Percentiles rank a stretch among this genome's conserved stretches.
phyloP scores from a whole-genome alignment of 2,888 invertebrate species.

The Zaprionus obscuricornis region DNA sequence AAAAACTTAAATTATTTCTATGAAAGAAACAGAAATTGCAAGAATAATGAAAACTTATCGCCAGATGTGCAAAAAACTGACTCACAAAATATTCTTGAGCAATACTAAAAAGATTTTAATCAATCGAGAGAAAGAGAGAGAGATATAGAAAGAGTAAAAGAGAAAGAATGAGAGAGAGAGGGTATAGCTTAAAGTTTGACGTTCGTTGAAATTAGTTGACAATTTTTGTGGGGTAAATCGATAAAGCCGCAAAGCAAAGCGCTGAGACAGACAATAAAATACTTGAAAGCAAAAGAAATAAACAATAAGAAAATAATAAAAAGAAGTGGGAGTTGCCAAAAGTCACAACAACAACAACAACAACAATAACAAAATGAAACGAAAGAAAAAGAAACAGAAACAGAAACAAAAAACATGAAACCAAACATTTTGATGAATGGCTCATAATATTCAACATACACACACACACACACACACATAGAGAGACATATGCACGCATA shows the following conservation, averaged over 20 bases:
- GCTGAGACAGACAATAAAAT: conserved; percentile 9
- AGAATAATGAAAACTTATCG: conserved; percentile 41
- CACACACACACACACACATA: conserved; percentile 20
- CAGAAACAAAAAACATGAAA: conserved; percentile 52
- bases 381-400: too few species aligned
- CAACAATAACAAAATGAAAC: conserved; percentile 33
- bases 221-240: conserved; percentile 6
- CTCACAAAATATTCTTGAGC: conserved; percentile 18
- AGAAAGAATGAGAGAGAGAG: not conserved
- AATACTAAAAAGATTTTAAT: not conserved
- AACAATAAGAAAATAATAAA: conserved; percentile 37
- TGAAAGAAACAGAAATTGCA: conserved; percentile 5
- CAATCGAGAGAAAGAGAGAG: not conserved
- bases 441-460: conserved; percentile 69
- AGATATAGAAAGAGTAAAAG: too few species aligned
- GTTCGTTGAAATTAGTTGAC: not conserved
- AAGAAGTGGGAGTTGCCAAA: conserved; percentile 81
- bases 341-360: conserved; percentile 50
- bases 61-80: conserved; percentile 38
- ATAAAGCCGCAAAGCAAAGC: conserved; percentile 4
- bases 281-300: not conserved
- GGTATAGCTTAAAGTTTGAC: not conserved
- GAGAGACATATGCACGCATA: conserved; percentile 18
- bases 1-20: conserved; percentile 28
- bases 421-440: conserved; percentile 76